Percentiles rank a stretch among this genome's conserved stretches.
Conservation (phyloP, 2,797 vertebrate species). For the Centroberyx gerrardi region DNA sequence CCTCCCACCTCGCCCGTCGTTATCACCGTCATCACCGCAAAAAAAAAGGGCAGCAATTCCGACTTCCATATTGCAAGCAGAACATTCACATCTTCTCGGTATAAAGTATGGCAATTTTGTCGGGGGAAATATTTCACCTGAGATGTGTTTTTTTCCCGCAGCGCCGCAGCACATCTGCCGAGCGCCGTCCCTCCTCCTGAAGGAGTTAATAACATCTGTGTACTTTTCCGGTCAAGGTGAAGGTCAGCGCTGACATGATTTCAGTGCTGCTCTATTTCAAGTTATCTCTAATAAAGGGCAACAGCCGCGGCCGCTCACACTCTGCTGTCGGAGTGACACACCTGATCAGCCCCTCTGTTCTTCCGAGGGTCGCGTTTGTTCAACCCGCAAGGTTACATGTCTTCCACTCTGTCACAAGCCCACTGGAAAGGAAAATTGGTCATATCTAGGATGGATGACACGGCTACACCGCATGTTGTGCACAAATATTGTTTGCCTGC, state of each 20-base stretch:
- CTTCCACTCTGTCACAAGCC: constrained; percentile 13
- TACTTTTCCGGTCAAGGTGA: constrained; percentile 61
- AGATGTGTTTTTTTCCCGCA: constrained; percentile 4
- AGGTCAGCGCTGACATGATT: constrained; percentile 65
- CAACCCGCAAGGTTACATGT: constrained; percentile 23
- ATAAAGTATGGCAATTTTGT: constrained; percentile 32
- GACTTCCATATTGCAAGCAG: constrained; percentile 28
- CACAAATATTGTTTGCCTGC: neutral
- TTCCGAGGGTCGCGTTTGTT: constrained; percentile 25
- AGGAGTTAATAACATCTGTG: constrained; percentile 66
- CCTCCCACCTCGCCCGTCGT: neutral
- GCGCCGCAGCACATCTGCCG: constrained; percentile 8
- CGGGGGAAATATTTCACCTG: constrained; percentile 22
- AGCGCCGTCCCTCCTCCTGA: constrained; percentile 31
- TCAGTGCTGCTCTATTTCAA: constrained; percentile 59
- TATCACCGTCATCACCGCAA: constrained; percentile 23
- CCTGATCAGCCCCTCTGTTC: constrained; percentile 43
- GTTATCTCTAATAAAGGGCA: constrained; percentile 60
- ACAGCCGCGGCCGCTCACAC: constrained; percentile 37
- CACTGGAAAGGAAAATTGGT: constrained; percentile 13
- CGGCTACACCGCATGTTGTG: neutral
- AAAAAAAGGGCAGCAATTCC: constrained; percentile 23
- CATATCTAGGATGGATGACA: neutral
- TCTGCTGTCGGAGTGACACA: constrained; percentile 46
- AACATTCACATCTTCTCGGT: constrained; percentile 26